Conservation (phyloP, 2,113 vertebrate genomes). For the Sphyrna mokarran region DNA sequence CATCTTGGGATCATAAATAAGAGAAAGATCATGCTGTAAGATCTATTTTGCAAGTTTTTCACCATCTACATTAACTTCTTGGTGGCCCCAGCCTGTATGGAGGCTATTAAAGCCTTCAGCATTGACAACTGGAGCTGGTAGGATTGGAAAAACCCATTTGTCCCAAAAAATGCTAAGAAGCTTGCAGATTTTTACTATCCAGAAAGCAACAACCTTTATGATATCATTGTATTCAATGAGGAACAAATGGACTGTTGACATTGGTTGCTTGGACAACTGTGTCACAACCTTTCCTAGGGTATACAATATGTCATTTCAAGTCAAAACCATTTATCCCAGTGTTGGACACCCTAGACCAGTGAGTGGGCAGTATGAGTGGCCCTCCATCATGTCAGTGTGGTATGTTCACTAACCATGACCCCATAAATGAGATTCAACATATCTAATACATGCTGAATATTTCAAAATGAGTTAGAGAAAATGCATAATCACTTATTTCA, state of each 20-base stretch:
- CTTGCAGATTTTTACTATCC: not conserved
- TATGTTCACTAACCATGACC: no score
- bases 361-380: no score
- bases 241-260: not conserved
- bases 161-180: not conserved
- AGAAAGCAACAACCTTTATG: not conserved
- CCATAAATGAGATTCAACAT: no score
- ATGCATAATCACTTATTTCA: no score
- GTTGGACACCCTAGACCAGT: no score
- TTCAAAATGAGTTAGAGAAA: no score
- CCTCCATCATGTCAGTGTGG: no score
- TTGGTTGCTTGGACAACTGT: not conserved
- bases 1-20: not conserved
- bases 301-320: not conserved
- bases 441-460: no score
- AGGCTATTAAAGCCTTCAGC: not conserved
- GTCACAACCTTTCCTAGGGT: not conserved
- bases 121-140: not conserved
- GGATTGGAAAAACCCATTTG: not conserved
- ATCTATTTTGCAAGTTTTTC: not conserved
- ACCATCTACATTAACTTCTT: no score
- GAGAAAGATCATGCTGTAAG: not conserved
- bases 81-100: not conserved
- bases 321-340: not conserved
- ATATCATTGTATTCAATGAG: not conserved